These are phyloP conservation scores for Neelides folsomi DNA, from an alignment of 2,888 invertebrate species.

Conservation along the genomic window DNA sequence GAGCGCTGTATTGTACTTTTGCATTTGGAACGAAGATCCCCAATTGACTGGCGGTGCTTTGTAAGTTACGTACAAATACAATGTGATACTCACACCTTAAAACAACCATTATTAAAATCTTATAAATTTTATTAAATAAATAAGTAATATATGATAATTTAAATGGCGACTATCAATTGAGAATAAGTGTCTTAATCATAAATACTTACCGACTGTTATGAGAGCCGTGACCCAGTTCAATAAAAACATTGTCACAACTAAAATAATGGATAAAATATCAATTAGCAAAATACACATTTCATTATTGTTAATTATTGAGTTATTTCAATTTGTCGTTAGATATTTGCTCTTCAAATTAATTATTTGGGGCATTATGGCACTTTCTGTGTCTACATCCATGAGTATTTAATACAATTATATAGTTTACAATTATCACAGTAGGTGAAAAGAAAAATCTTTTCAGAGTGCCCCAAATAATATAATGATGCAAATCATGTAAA, in stretches of 20 bases:
- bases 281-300: constrained; percentile 16
- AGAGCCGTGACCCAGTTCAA: constrained; percentile 44
- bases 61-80: constrained; percentile 4
- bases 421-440: too few relatives aligned
- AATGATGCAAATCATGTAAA: too few relatives aligned
- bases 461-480: too few relatives aligned
- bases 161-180: too few relatives aligned
- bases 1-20: constrained; percentile 45
- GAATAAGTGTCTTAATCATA: too few relatives aligned
- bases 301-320: neutral
- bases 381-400: too few relatives aligned
- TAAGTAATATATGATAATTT: too few relatives aligned
- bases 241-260: constrained; percentile 41
- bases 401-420: too few relatives aligned
- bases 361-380: neutral
- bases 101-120: too few relatives aligned
- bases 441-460: too few relatives aligned
- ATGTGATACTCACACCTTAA: too few relatives aligned
- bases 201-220: constrained; percentile 37
- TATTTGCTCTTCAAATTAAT: neutral
- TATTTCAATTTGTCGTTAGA: neutral
- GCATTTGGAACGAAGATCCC: constrained; percentile 49
- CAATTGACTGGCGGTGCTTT: constrained; percentile 44
- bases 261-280: constrained; percentile 37
- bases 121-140: too few relatives aligned